Evolutionary conservation across 1,140 invertebrate genomes (phyloP).

Genomic region (Sycobia sp.): DNA sequence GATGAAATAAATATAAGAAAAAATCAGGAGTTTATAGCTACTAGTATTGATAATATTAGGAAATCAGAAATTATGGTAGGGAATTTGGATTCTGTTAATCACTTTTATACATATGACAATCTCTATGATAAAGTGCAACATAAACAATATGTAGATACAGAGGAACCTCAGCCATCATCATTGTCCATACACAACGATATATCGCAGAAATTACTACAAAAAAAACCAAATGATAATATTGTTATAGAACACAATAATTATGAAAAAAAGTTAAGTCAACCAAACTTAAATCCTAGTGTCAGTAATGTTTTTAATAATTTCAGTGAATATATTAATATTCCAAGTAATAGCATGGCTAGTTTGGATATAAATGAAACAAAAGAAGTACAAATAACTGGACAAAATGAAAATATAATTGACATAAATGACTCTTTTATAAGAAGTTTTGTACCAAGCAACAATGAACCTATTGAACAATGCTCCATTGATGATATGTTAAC

Average conservation of each 20-base stretch:
- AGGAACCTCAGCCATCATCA: slow-evolving; percentile 40
- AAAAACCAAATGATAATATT: slow-evolving; percentile 47
- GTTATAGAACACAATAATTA: slow-evolving; percentile 52
- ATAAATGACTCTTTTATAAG: slow-evolving; percentile 8
- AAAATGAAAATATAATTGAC: slow-evolving; percentile 1
- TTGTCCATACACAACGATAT: slow-evolving; percentile 48
- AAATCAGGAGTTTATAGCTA: slow-evolving; percentile 16
- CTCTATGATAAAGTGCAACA: slow-evolving; percentile 40
- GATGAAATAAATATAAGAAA: slow-evolving; percentile 12
- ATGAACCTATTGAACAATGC: neutral
- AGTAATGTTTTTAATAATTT: slow-evolving; percentile 69
- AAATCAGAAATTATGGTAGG: slow-evolving; percentile 34
- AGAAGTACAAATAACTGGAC: neutral
- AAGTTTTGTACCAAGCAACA: slow-evolving; percentile 5
- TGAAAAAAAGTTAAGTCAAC: slow-evolving; percentile 55
- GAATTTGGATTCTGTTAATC: slow-evolving; percentile 45
- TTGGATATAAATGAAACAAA: slow-evolving; percentile 29
- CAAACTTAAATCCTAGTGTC: slow-evolving; percentile 61
- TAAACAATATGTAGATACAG: slow-evolving; percentile 41
- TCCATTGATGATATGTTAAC: slow-evolving; percentile 27
- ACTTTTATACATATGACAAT: slow-evolving; percentile 44
- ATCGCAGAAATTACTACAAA: slow-evolving; percentile 48
- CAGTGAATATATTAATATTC: slow-evolving; percentile 67
- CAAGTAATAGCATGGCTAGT: slow-evolving; percentile 46
- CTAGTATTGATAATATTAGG: slow-evolving; percentile 23